Percentiles rank a stretch among this genome's conserved stretches.
phyloP scores from a whole-genome alignment of 2,113 vertebrate species.

The Tympanuchus pallidicinctus region DNA sequence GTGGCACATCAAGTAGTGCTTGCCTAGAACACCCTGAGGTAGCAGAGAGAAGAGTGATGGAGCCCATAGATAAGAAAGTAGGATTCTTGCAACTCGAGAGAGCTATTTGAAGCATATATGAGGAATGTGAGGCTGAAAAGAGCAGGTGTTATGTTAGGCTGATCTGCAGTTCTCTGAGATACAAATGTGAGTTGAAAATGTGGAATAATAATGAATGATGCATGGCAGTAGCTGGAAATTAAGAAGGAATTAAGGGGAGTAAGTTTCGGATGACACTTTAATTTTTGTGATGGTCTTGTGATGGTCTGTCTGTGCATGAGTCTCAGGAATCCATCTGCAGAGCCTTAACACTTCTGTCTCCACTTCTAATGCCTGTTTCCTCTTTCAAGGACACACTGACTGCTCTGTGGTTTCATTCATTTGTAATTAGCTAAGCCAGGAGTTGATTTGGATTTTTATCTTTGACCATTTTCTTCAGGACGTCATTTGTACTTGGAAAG shows the following conservation, averaged over 20 bases:
- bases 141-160: rapidly evolving
- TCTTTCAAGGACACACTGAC: not conserved
- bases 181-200: not conserved
- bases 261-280: not conserved
- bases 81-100: not conserved
- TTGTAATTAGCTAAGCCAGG: not conserved
- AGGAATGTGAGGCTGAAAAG: not conserved
- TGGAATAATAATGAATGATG: not conserved
- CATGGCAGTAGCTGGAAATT: not conserved
- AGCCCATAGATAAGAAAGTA: not conserved
- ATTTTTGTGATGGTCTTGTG: not conserved
- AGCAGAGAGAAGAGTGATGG: not conserved
- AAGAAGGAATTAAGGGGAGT: not conserved
- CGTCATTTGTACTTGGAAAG: not conserved
- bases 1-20: not conserved
- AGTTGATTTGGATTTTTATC: not conserved
- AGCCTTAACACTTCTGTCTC: not conserved
- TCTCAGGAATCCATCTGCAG: not conserved
- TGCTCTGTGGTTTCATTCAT: not conserved
- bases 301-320: not conserved
- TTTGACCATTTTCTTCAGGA: conserved; percentile 5
- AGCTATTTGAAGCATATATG: not conserved
- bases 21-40: not conserved
- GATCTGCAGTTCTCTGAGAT: not conserved
- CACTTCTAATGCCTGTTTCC: not conserved